Conservation (phyloP, 2,797 vertebrate genomes). For the Staurois parvus region DNA sequence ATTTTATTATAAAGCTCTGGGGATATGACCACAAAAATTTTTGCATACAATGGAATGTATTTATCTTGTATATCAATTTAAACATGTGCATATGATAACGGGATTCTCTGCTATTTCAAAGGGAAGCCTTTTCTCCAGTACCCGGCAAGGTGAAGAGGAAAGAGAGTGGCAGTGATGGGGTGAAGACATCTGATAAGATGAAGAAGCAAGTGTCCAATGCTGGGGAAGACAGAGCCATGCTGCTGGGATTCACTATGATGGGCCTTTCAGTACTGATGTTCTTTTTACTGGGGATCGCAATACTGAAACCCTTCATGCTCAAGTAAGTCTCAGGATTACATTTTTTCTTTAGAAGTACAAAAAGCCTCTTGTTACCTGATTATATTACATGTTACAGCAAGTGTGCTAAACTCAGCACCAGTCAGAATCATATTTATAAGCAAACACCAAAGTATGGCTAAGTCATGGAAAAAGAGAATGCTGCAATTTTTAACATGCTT, state of each 20-base stretch:
- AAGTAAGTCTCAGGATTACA: constrained; percentile 72
- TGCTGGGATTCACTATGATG: constrained; percentile 85
- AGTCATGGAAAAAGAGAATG: too few species aligned
- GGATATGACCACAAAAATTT: neutral
- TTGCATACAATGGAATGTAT: neutral
- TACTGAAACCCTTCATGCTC: constrained; percentile 79
- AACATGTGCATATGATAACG: constrained; percentile 24
- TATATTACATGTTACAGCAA: too few species aligned
- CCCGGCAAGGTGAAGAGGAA: constrained; percentile 65
- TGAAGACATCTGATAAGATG: constrained; percentile 59
- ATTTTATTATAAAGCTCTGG: neutral
- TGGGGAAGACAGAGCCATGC: constrained; percentile 82
- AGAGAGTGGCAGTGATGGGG: constrained; percentile 60
- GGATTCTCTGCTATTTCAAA: constrained; percentile 62
- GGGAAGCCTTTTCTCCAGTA: constrained; percentile 68
- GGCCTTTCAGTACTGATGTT: constrained; percentile 85
- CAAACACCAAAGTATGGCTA: too few species aligned
- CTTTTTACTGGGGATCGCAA: constrained; percentile 81
- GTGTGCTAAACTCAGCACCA: too few species aligned
- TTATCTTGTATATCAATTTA: neutral
- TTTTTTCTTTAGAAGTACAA: too few species aligned
- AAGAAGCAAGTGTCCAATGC: constrained; percentile 74
- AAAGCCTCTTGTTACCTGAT: too few species aligned
- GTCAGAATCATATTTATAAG: too few species aligned
- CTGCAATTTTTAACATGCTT: too few species aligned